Percentiles rank a stretch among this genome's conserved stretches.
These are phyloP conservation scores for Cossypha dichroa DNA, from an alignment of 2,797 vertebrate species.

Conservation along the genomic window DNA sequence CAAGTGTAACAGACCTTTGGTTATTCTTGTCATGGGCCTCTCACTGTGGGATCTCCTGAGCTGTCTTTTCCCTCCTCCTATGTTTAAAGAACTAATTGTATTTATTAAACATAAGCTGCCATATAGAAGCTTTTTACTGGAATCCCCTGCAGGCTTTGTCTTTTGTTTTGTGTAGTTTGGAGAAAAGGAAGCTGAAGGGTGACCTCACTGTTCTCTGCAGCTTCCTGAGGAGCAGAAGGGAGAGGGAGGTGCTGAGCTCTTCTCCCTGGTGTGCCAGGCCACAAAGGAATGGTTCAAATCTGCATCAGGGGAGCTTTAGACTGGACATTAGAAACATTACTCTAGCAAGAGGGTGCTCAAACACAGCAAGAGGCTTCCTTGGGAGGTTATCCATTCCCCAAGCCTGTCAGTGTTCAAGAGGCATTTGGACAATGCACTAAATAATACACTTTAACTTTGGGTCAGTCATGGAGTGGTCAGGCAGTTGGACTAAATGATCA, in stretches of 20 bases:
- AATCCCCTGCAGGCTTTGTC: background rate
- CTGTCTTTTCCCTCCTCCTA: background rate
- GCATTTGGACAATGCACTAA: background rate
- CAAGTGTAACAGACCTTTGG: background rate
- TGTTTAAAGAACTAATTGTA: background rate
- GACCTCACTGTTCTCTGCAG: background rate
- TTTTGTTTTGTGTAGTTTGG: background rate
- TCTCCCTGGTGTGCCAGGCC: background rate
- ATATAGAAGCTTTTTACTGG: background rate
- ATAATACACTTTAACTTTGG: background rate
- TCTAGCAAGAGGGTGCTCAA: background rate
- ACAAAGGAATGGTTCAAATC: background rate
- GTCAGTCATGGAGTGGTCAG: background rate
- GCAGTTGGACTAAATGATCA: background rate
- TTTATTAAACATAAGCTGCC: background rate
- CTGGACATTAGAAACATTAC: background rate
- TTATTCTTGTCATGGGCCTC: background rate
- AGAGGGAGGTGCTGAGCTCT: background rate
- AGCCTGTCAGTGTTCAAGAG: background rate
- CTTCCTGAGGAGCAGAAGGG: background rate
- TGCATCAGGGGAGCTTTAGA: background rate
- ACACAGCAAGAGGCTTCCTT: background rate
- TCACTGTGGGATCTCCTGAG: background rate
- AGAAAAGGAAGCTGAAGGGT: background rate
- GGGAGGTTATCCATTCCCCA: background rate